These are phyloP conservation scores for Vireo griseus DNA, from an alignment of 2,797 vertebrate species.

Conservation along the genomic window DNA sequence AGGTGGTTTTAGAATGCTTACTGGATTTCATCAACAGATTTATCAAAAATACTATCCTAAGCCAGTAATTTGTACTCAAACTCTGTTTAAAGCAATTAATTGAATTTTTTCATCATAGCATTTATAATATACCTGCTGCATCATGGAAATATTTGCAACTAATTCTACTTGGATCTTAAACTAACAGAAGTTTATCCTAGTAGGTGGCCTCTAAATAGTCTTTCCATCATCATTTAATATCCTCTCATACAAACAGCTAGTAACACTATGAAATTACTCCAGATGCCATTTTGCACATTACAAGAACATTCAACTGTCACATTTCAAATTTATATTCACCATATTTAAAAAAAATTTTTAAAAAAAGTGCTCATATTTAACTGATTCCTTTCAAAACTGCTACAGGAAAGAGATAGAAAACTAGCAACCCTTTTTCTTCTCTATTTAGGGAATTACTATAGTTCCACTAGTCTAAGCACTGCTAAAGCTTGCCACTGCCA, in stretches of 20 bases:
- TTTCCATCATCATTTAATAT: background rate
- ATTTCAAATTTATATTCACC: background rate
- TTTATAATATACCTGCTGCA: background rate
- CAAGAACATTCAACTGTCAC: background rate
- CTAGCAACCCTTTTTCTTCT: background rate
- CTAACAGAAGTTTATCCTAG: background rate
- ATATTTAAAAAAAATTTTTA: background rate
- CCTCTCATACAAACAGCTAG: background rate
- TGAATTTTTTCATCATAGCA: background rate
- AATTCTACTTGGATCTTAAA: background rate
- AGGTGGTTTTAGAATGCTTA: background rate
- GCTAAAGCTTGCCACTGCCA: background rate
- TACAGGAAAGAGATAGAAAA: constrained; percentile 9
- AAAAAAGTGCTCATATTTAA: background rate
- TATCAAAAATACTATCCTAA: background rate
- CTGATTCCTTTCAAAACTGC: background rate
- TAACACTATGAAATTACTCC: background rate
- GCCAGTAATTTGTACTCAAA: background rate
- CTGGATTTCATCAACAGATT: background rate
- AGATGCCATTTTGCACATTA: background rate
- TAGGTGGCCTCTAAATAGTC: background rate
- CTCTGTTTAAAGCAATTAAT: background rate
- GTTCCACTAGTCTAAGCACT: background rate
- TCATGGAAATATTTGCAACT: background rate
- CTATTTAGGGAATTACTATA: background rate